These are phyloP conservation scores for Zelleria hepariella DNA, from an alignment of 2,888 invertebrate species.

Conservation along the genomic window DNA sequence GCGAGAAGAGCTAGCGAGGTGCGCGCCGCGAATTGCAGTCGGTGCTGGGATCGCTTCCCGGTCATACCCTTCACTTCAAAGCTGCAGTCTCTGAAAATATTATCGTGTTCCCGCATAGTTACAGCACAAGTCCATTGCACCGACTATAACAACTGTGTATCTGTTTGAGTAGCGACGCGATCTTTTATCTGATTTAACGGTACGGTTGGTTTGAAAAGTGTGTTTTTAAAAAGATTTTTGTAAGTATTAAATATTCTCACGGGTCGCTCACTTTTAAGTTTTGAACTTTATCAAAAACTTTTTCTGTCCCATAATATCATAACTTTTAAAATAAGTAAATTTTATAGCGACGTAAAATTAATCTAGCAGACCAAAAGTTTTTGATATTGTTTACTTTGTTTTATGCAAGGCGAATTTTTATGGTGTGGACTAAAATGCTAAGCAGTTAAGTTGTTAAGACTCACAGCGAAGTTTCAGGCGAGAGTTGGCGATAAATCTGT, in stretches of 20 bases:
- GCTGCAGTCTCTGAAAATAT: background rate
- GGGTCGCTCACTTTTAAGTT: background rate
- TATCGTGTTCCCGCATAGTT: background rate
- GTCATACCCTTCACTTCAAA: background rate
- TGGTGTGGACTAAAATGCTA: background rate
- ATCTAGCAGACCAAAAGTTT: background rate
- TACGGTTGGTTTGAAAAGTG: too few relatives aligned
- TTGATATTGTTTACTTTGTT: background rate
- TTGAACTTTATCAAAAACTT: background rate
- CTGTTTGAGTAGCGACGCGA: background rate
- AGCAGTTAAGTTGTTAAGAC: background rate
- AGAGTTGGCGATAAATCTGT: conserved; percentile 29
- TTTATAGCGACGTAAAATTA: background rate
- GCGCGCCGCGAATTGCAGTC: background rate
- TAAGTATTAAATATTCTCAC: background rate
- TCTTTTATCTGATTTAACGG: background rate
- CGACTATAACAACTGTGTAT: background rate
- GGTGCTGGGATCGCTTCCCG: background rate
- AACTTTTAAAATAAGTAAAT: background rate
- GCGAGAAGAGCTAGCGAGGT: background rate
- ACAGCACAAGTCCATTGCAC: background rate
- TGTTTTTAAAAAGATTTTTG: background rate
- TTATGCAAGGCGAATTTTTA: background rate
- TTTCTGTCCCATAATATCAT: too few relatives aligned
- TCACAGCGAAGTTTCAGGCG: background rate